Base-by-base conservation (phyloP, 1,140 invertebrate species). In the Drosophila nikananu region DNA sequence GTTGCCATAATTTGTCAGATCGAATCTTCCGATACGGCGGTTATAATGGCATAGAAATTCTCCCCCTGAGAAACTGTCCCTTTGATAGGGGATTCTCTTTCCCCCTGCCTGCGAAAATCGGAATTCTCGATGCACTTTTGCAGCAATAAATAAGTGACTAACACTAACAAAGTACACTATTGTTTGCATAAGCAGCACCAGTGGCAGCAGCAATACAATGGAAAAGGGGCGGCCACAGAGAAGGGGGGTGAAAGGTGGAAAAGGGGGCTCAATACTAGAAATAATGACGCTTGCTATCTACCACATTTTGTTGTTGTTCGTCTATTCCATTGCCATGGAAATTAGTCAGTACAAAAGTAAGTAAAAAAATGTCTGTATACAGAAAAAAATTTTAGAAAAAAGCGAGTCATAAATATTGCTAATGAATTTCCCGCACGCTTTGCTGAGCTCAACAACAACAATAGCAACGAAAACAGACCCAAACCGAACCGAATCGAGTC, bases 391-490 rank as follows among this genome's bases (percentile, higher is more conserved):
- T 21, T 30, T 44, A 60, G 35, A 58, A 72, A 63, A 63, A 48
- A 65, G 65, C 63, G 60, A 84, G 86, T 81, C 86, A 89, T 89
- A 87, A 89, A 87, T 84, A 84, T 90, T 84, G 86, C 84, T 87
- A 87, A 87, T 90, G 84, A 87, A 87, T 87, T 87, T 87, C 86
- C 84, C 84, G 86, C 84, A 87, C 86, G 86, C 86, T 89, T 81
- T 87, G 86, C 74, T 90, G 78, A 81, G 74, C 81, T 77, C 81
- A 75, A 51, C 57, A 83, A 27, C 83, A 65, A 27, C 80, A 65
- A 63, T 49, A 48, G 12, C 54, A 37, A 37, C 32, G 32, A 37
- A 55, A 55, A 55, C 32, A 25, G 27, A 48, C 12, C 72, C 35
- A 30, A 48, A 46, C 37, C 74, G 67, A 75, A 65, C 42, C 71